A percentile compares a stretch with the other conserved stretches of the same genome.
phyloP scores from a whole-genome alignment of 2,113 vertebrate species.

The Gobius niger region DNA sequence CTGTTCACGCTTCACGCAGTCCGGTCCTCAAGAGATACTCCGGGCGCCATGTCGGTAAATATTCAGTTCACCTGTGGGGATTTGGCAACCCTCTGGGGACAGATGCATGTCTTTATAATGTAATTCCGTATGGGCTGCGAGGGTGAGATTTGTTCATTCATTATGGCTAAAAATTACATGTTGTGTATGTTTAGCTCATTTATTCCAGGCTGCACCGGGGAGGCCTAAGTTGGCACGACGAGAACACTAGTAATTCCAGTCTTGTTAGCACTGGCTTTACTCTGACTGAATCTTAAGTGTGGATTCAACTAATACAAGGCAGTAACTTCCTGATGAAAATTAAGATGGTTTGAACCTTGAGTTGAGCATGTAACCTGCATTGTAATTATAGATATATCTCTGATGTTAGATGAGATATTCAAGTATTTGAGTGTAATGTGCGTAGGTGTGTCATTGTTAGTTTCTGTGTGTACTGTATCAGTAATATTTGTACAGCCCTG shows the following conservation, averaged over 20 bases:
- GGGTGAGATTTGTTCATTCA: not conserved
- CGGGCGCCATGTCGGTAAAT: constrained; percentile 46
- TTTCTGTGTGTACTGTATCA: no score
- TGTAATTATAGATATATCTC: no score
- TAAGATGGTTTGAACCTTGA: not conserved
- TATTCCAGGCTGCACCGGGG: constrained; percentile 25
- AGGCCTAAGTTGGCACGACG: constrained; percentile 40
- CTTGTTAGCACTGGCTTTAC: constrained; percentile 13
- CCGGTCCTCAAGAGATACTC: constrained; percentile 45
- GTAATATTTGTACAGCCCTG: no score
- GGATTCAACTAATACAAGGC: constrained; percentile 25
- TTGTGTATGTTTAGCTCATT: constrained; percentile 23
- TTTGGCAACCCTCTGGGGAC: constrained; percentile 10
- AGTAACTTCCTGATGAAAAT: not conserved
- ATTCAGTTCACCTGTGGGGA: constrained; percentile 44
- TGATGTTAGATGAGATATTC: no score
- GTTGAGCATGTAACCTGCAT: no score
- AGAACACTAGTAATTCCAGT: constrained; percentile 23
- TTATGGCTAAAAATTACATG: not conserved
- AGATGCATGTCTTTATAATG: constrained; percentile 11
- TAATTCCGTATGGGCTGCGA: not conserved
- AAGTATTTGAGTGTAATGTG: no score
- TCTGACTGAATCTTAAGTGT: constrained; percentile 30
- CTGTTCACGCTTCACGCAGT: constrained; percentile 39
- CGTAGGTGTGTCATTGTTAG: no score